Evolutionary conservation across 2,113 vertebrate genomes (phyloP), one percentile per base, ranked within the genome.

Genomic region (Lanius ludovicianus): DNA sequence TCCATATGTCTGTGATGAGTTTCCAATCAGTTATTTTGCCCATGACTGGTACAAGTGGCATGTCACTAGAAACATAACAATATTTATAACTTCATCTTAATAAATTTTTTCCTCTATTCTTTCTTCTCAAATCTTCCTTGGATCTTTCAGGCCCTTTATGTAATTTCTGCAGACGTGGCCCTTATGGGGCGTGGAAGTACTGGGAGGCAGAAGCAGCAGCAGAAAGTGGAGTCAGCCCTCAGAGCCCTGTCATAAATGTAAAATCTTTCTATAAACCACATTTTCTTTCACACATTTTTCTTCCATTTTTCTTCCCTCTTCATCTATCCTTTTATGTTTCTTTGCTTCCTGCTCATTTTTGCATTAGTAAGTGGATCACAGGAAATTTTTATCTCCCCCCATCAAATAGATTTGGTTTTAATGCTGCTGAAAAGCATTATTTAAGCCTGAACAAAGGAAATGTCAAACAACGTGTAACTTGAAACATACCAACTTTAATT

Each of bases 181-280:
- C 12, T 60, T 50, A 0, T 3, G 60, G 67, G 33, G 31, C 0
- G 0, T 16, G 6, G 59, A n/a, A 64, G 30, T 30, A 3, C 2
- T 11, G 33, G 8, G 56, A 87, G 28, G 57, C 53, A 83, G 84
- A 33, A 63, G 67, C 55, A 65, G 37, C 25, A 42, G 60, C 2
- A 1, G 39, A 9, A 33, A 39, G n/a, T 2, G 9, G 33, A 12
- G 9, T 17, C 25, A 13, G 14, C 35, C 22, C 4, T 6, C 8
- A 60, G 24, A 63, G 27, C 4, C 39, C 23, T 17, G 30, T 24
- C n/a, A 39, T 47, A 74, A 60, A 82, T 2, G 2, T 13, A 42
- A 79, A 63, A 55, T 39, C 42, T 42, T 57, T 67, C 21, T 23
- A 23, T 11, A 8, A 79, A 68, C 12, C 1, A 3, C 8, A 7